A percentile compares a stretch with the other conserved stretches of the same genome.
phyloP scores from a whole-genome alignment of 2,888 invertebrate genomes.

The Mermis nigrescens region DNA sequence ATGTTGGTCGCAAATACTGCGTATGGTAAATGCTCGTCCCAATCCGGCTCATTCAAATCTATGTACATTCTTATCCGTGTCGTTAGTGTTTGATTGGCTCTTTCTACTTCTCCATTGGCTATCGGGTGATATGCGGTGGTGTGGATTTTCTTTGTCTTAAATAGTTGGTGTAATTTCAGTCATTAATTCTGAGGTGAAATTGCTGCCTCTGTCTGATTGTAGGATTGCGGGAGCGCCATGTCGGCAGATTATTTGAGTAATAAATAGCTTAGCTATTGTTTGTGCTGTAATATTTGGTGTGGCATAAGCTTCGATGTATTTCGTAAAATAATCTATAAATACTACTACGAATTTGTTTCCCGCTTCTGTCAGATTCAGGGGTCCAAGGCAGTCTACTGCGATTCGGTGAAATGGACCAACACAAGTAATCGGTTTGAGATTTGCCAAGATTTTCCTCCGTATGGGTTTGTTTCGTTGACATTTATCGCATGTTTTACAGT shows the following conservation, averaged over 20 bases:
- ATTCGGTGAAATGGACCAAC: conserved; percentile 18
- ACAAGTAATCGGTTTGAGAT: conserved; percentile 11
- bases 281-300: conserved; percentile 25
- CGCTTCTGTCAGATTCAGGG: conserved; percentile 13
- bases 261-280: conserved; percentile 22
- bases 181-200: not conserved
- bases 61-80: conserved; percentile 19
- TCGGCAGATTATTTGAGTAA: not conserved
- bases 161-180: not conserved
- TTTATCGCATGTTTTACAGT: not conserved
- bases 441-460: not conserved
- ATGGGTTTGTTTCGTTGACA: not conserved
- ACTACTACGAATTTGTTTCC: conserved; percentile 19
- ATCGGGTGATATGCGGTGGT: conserved; percentile 14
- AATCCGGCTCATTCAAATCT: conserved; percentile 17
- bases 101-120: conserved; percentile 15
- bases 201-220: not conserved
- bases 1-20: conserved; percentile 20
- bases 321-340: conserved; percentile 16
- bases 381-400: conserved; percentile 18
- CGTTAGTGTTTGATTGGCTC: conserved; percentile 16
- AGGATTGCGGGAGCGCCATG: not conserved
- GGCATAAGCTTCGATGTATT: conserved; percentile 20
- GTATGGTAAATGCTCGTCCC: conserved; percentile 21
- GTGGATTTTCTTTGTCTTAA: not conserved